These are phyloP conservation scores for Muschampia plurimacula DNA, from an alignment of 2,888 invertebrate genomes.

Conservation along the genomic window DNA sequence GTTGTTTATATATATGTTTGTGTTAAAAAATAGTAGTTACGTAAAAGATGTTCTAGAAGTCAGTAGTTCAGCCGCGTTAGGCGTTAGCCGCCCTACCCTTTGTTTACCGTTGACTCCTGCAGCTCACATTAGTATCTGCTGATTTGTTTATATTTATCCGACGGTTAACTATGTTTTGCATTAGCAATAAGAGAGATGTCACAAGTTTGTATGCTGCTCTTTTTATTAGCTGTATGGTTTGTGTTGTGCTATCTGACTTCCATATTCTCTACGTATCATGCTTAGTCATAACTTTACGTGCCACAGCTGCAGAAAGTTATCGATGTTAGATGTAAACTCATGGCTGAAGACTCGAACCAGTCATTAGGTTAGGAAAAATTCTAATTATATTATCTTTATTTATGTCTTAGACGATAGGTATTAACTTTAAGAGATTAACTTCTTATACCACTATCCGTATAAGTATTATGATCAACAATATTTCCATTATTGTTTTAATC, in stretches of 20 bases:
- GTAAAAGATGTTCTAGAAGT: slow-evolving; percentile 38
- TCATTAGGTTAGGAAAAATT: slow-evolving; percentile 72
- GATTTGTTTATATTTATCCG: slow-evolving; percentile 28
- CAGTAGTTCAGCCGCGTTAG: slow-evolving; percentile 47
- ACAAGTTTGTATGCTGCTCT: slow-evolving; percentile 42
- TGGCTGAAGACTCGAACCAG: slow-evolving; percentile 79
- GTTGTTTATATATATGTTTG: slow-evolving; percentile 28
- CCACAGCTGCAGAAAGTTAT: slow-evolving; percentile 58
- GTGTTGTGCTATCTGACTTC: slow-evolving; percentile 44
- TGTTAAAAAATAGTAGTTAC: slow-evolving; percentile 1
- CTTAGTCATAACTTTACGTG: slow-evolving; percentile 51
- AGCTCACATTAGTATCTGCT: slow-evolving; percentile 41
- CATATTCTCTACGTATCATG: slow-evolving; percentile 34
- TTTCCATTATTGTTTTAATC: slow-evolving; percentile 79
- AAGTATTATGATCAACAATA: slow-evolving; percentile 83
- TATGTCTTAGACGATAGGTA: slow-evolving; percentile 74
- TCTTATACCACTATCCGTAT: slow-evolving; percentile 82
- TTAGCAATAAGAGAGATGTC: slow-evolving; percentile 42
- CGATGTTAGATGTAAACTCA: slow-evolving; percentile 63
- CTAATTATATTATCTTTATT: slow-evolving; percentile 74
- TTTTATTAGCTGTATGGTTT: slow-evolving; percentile 45
- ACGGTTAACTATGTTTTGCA: slow-evolving; percentile 14
- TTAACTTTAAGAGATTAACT: slow-evolving; percentile 76
- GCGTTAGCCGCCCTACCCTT: slow-evolving; percentile 48
- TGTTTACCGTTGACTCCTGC: slow-evolving; percentile 38